Conservation (phyloP, 2,797 vertebrate species). For the Sebastes diploproa region DNA sequence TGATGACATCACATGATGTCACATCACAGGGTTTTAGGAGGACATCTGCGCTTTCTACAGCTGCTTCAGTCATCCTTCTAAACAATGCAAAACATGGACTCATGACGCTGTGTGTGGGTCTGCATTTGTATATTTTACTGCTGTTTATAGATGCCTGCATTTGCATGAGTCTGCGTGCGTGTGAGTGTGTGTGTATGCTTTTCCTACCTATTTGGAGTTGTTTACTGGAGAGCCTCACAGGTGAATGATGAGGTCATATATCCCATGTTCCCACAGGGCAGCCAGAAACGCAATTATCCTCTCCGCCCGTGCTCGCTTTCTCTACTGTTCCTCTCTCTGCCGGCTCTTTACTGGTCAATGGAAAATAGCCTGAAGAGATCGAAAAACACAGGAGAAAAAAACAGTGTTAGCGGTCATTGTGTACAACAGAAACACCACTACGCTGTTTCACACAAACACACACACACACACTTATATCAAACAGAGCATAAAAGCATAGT, state of each 20-base stretch:
- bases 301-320: constrained; percentile 47
- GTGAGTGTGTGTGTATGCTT: neutral
- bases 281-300: constrained; percentile 76
- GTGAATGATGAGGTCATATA: constrained; percentile 85
- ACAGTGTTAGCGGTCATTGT: constrained; percentile 35
- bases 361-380: constrained; percentile 59
- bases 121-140: constrained; percentile 4
- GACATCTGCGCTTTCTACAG: constrained; percentile 75
- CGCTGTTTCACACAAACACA: constrained; percentile 15
- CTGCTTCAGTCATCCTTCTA: constrained; percentile 88
- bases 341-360: constrained; percentile 47
- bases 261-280: constrained; percentile 90
- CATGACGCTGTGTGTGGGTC: neutral
- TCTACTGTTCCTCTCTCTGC: constrained; percentile 46
- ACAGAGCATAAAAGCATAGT: constrained; percentile 45
- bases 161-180: neutral
- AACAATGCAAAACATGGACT: neutral
- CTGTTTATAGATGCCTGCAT: neutral
- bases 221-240: constrained; percentile 80
- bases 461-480: constrained; percentile 24
- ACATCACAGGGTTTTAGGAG: constrained; percentile 65
- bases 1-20: constrained; percentile 39
- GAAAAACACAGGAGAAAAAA: constrained; percentile 37
- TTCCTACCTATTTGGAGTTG: constrained; percentile 62
- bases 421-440: constrained; percentile 22